These are phyloP conservation scores for Caenorhabditis sp. DNA, from an alignment of 2,888 invertebrate species.

Conservation along the genomic window DNA sequence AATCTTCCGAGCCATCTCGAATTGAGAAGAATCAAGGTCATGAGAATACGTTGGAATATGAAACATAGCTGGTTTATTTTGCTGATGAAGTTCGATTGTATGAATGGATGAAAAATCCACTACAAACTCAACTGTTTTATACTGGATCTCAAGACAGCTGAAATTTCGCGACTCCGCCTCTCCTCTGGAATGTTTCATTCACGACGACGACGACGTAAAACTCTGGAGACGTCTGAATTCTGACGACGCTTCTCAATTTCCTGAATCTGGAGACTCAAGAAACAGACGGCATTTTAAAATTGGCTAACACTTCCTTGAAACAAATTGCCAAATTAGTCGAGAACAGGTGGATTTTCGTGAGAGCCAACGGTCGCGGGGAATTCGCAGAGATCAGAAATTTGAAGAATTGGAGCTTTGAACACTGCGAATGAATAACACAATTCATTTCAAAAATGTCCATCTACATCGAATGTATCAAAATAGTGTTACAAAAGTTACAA, in stretches of 20 bases:
- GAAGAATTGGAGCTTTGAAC: too few species aligned
- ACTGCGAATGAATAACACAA: too few species aligned
- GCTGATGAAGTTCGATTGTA: neutral
- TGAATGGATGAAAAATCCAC: neutral
- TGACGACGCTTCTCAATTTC: neutral
- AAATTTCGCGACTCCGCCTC: neutral
- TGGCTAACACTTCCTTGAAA: neutral
- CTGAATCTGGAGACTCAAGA: neutral
- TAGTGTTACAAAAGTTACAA: too few species aligned
- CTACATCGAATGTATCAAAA: too few species aligned
- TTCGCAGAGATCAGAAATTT: too few species aligned
- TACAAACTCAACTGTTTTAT: neutral
- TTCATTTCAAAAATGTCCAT: too few species aligned
- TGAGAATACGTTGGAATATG: slow-evolving; percentile 31
- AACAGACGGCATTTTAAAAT: neutral
- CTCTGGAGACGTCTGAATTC: neutral
- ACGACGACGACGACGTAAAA: slow-evolving; percentile 3
- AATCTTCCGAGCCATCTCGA: neutral
- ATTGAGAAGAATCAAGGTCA: neutral
- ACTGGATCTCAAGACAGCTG: neutral
- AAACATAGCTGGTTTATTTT: neutral
- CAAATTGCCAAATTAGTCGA: neutral
- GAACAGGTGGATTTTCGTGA: neutral
- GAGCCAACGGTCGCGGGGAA: too few species aligned
- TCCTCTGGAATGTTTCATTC: neutral